A percentile compares a stretch with the other conserved stretches of the same genome.
phyloP scores from a whole-genome alignment of 2,888 invertebrate genomes.

The Chalcis sispes region DNA sequence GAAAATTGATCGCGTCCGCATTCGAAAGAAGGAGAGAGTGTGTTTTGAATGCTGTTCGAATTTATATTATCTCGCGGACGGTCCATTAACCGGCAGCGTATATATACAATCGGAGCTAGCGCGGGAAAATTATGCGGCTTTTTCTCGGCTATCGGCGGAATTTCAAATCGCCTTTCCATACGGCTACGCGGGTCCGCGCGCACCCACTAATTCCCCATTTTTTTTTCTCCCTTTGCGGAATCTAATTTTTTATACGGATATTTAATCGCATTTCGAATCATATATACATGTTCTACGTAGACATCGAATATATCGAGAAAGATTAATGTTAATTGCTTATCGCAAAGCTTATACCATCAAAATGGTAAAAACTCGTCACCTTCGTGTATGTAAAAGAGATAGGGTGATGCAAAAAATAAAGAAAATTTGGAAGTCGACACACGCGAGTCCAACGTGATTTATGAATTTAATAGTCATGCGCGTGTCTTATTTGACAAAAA shows the following conservation, averaged over 20 bases:
- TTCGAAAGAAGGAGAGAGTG: too few species aligned
- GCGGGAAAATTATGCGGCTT: slow-evolving; percentile 24
- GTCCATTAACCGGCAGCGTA: slow-evolving; percentile 30
- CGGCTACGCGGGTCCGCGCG: neutral
- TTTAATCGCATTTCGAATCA: too few species aligned
- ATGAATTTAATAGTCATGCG: slow-evolving; percentile 16
- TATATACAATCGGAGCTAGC: neutral
- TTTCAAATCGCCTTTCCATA: slow-evolving; percentile 11
- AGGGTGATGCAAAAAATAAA: neutral
- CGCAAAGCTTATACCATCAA: too few species aligned
- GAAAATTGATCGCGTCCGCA: slow-evolving; percentile 36
- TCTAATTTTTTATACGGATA: neutral
- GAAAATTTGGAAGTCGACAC: neutral
- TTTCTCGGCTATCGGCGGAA: slow-evolving; percentile 38
- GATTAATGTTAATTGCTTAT: too few species aligned
- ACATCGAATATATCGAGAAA: too few species aligned
- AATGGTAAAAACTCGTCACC: slow-evolving; percentile 20
- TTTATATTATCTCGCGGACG: slow-evolving; percentile 46
- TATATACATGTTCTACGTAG: neutral
- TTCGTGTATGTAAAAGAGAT: neutral
- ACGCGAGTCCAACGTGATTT: too few species aligned
- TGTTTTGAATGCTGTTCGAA: slow-evolving; percentile 44
- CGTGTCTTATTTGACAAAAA: neutral
- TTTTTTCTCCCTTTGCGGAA: slow-evolving; percentile 5
- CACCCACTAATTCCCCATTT: neutral